phyloP scores from a whole-genome alignment of 2,888 invertebrate species.

The Pandemis corylana region DNA sequence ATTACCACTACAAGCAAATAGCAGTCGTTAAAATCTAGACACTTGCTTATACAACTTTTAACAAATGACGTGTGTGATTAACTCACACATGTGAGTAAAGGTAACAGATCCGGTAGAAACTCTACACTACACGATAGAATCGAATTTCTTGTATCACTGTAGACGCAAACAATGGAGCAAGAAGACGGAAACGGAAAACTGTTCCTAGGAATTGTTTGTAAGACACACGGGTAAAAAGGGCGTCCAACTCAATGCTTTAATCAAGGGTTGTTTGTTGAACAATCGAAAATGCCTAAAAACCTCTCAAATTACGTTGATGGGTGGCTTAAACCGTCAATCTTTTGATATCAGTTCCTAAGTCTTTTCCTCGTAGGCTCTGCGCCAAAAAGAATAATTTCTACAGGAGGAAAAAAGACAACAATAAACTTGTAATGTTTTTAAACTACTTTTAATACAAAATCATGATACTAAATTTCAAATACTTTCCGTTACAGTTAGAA shows the following conservation, averaged over 20 bases:
- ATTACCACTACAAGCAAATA: conserved; percentile 14
- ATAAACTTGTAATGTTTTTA: too few relatives aligned
- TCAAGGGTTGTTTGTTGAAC: not conserved
- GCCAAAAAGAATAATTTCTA: too few relatives aligned
- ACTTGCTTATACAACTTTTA: conserved; percentile 17
- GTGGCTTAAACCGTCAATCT: too few relatives aligned
- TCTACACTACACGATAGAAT: conserved; percentile 33
- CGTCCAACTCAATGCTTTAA: not conserved
- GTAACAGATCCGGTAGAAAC: conserved; percentile 41
- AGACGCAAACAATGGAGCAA: conserved; percentile 40
- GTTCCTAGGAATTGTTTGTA: conserved; percentile 33
- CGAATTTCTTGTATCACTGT: conserved; percentile 38
- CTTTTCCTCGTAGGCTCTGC: too few relatives aligned
- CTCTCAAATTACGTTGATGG: too few relatives aligned
- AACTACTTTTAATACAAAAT: too few relatives aligned
- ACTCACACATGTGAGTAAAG: conserved; percentile 17
- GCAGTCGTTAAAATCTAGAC: conserved; percentile 23
- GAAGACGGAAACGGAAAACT: conserved; percentile 41
- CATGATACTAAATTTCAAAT: too few relatives aligned
- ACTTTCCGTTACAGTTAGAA: too few relatives aligned
- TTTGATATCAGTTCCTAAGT: too few relatives aligned
- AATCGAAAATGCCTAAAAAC: not conserved
- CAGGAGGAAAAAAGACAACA: too few relatives aligned
- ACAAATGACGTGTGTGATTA: conserved; percentile 28
- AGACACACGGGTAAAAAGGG: conserved; percentile 16